Percentiles rank a stretch among this genome's conserved stretches.
Evolutionary conservation across 2,888 invertebrate species (phyloP).

Genomic region (Pyrrhia umbra): DNA sequence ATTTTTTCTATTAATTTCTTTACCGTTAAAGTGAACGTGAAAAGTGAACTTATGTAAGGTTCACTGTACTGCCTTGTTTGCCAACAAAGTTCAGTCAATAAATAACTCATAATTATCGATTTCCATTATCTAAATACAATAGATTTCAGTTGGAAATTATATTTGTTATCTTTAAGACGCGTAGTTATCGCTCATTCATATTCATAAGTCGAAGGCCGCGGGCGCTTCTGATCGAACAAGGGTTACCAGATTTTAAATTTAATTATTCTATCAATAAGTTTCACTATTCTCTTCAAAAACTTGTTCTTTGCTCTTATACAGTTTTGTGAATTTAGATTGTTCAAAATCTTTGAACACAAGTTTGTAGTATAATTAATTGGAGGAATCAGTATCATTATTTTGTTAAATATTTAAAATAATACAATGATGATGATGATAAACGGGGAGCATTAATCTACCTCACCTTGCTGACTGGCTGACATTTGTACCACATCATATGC

Average conservation of each 20-base stretch:
- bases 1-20: too few species aligned
- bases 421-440: too few species aligned
- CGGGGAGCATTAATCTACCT: too few species aligned
- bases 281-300: constrained; percentile 5
- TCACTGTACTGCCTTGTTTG: not conserved
- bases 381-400: not conserved
- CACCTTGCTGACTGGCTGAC: too few species aligned
- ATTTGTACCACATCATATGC: too few species aligned
- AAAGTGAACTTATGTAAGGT: too few species aligned
- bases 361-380: not conserved
- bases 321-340: not conserved
- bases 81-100: constrained; percentile 2
- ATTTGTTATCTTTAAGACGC: constrained; percentile 79
- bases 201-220: constrained; percentile 77
- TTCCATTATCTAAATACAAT: constrained; percentile 26
- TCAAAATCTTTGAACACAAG: not conserved
- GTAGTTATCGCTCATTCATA: constrained; percentile 83
- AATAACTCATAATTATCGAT: constrained; percentile 28
- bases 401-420: not conserved
- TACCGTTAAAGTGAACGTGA: too few species aligned
- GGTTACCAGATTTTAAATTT: constrained; percentile 55
- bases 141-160: constrained; percentile 70
- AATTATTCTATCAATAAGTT: constrained; percentile 34
- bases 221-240: constrained; percentile 61
- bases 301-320: not conserved